Base-by-base conservation (phyloP, 2,113 vertebrate genomes). In the Nibea albiflora region DNA sequence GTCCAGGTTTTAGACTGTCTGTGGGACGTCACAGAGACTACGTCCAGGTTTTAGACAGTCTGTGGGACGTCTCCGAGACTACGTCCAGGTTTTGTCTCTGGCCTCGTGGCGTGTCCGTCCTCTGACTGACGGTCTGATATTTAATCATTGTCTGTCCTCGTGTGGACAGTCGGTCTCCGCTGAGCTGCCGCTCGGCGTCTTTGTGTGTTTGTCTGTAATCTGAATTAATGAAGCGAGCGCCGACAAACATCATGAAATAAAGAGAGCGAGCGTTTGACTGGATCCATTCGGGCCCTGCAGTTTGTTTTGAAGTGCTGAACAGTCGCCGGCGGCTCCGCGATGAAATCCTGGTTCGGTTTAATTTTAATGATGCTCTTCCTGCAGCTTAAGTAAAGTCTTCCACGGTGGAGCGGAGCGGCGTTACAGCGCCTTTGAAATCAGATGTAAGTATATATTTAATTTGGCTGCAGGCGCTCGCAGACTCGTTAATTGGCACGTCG, bases 311-410 rank as follows among this genome's bases (percentile, higher is more conserved):
- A 86, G 79, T 86, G 80, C 76, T 47, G 80, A 70, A 28, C 73
- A 35, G 83, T 80, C 6, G 89, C 90, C 85, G 5, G 16, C 26
- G 85, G 89, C 91, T 35, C 5, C 31, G 0, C 14, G 8, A 44
- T 65, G 65, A 70, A 81, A 81, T 74, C 80, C 79, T 80, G 72
- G 35, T 70, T 85, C 12, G 5, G 63, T 86, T 79, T 88, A 58
- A 89, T 93, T 92, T 94, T 93, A 94, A 94, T 92, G 92, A 93
- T 84, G 87, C 80, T 85, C 85, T 92, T 92, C 89, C 89, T 92
- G 57, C 11, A 81, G 86, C 87, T 89, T 90, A 89, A 91, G 88
- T 89, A 71, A 88, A 89, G 78, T 84, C 85, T 90, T 92, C 88
- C 84, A 77, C 74, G 58, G 83, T 64, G 72, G 75, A 71, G 67